Percentiles rank a stretch among this genome's conserved stretches.
Conservation (phyloP, 2,113 vertebrate species). For the Cavia aperea region DNA sequence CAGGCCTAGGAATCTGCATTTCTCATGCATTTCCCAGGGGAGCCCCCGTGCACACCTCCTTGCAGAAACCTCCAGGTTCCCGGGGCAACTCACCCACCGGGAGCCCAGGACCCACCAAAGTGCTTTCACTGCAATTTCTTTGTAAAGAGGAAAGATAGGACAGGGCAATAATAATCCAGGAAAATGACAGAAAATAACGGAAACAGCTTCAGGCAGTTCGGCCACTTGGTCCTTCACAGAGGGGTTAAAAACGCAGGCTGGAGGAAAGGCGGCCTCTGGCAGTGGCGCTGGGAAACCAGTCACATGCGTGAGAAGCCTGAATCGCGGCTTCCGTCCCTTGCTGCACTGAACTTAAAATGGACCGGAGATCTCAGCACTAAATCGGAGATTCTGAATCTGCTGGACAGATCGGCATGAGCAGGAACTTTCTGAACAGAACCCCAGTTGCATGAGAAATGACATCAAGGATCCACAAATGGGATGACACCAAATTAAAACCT, state of each 20-base stretch:
- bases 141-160: neutral
- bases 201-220: neutral
- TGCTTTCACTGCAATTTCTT: neutral
- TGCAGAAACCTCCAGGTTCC: neutral
- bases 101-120: neutral
- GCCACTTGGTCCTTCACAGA: neutral
- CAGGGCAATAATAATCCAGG: neutral
- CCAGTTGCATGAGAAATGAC: neutral
- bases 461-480: neutral
- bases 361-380: neutral
- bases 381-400: neutral
- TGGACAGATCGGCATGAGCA: neutral
- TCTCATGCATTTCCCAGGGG: neutral
- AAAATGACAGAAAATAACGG: neutral
- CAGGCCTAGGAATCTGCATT: no score
- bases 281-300: neutral
- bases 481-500: neutral
- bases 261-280: neutral
- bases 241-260: neutral
- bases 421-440: neutral
- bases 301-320: neutral
- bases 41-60: neutral
- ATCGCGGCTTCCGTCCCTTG: neutral
- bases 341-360: neutral
- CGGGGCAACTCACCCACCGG: neutral